Conservation (phyloP, 2,888 invertebrate species). For the Cosmorhoe ocellata region DNA sequence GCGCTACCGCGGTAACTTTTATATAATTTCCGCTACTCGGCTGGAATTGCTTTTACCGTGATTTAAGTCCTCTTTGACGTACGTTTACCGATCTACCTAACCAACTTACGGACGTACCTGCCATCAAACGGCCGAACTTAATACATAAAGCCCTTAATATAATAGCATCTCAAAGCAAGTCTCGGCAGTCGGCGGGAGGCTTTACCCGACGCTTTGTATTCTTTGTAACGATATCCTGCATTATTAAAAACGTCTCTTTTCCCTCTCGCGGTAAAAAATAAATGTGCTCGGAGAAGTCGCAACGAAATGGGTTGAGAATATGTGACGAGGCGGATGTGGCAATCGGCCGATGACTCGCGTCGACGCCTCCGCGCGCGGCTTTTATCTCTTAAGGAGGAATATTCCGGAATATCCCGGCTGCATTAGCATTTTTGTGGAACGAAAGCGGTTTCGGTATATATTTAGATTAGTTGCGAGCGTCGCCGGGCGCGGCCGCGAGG, state of each 20-base stretch:
- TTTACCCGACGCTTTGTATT: constrained; percentile 64
- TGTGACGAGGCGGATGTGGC: constrained; percentile 50
- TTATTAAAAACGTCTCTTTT: constrained; percentile 70
- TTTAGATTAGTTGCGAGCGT: constrained; percentile 25
- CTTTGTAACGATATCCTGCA: constrained; percentile 73
- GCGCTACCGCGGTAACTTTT: constrained; percentile 7
- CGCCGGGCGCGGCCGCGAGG: constrained; percentile 16
- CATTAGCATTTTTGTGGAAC: constrained; percentile 39
- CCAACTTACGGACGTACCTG: constrained; percentile 39
- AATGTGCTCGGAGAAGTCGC: constrained; percentile 52
- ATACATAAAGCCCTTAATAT: constrained; percentile 58
- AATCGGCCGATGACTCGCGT: constrained; percentile 50
- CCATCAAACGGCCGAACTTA: constrained; percentile 54
- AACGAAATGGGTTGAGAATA: constrained; percentile 55
- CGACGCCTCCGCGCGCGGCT: constrained; percentile 43
- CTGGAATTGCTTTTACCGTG: constrained; percentile 20
- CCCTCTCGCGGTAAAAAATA: constrained; percentile 60
- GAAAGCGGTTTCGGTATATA: constrained; percentile 23
- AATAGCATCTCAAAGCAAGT: constrained; percentile 51
- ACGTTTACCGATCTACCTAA: constrained; percentile 36
- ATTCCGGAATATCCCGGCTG: constrained; percentile 32
- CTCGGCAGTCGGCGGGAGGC: constrained; percentile 48
- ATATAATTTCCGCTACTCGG: constrained; percentile 5
- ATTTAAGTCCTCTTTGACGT: constrained; percentile 9
- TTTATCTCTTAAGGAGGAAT: constrained; percentile 50